Base-by-base conservation (phyloP, 2,797 vertebrate species). In the Melanotaenia nigrans region DNA sequence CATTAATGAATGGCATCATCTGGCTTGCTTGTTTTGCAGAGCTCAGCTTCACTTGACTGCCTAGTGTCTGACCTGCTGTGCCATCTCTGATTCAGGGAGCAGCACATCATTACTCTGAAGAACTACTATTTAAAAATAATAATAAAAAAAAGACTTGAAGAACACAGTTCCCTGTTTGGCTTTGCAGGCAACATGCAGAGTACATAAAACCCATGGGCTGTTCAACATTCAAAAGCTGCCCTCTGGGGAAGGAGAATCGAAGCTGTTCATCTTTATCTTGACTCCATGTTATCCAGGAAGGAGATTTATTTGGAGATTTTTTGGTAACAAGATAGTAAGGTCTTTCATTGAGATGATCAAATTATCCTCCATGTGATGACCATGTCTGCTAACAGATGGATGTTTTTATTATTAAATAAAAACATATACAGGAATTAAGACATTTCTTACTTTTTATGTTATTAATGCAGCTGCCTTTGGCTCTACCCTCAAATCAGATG, bases 1-100 rank as follows among this genome's bases (percentile, higher is more conserved):
- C 73, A 30, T 78, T 88, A 88, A 90, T 83, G 84, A 89, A 82
- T 66, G 77, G 78, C 85, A 81, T 87, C 86, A 85, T 77, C 79
- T 61, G 35, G 78, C 80, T 68, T 81, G 77, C 81, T 83, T 81
- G 79, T 87, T 88, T 85, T 82, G 79, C 83, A 80, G 73, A 67
- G 62, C 82, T 87, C 61, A 67, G 71, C 77, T 82, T 82, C 74
- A 68, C 80, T 69, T 84, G 79, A 40, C 80, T 58, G 82, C 65
- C 75, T 83, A 73, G 62, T 73, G 81, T 85, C 70, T 81, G 82
- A 63, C 79, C 78, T 66, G 76, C 85, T 82, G 83, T 72, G 80
- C 67, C 71, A 51, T 78, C 61, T 84, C 64, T 82, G 71, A 83
- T 75, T 79, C 76, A 75, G 35, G 84, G 73, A 77, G 71, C 56